phyloP scores from a whole-genome alignment of 2,797 vertebrate genomes.

The Acipenser ruthenus region DNA sequence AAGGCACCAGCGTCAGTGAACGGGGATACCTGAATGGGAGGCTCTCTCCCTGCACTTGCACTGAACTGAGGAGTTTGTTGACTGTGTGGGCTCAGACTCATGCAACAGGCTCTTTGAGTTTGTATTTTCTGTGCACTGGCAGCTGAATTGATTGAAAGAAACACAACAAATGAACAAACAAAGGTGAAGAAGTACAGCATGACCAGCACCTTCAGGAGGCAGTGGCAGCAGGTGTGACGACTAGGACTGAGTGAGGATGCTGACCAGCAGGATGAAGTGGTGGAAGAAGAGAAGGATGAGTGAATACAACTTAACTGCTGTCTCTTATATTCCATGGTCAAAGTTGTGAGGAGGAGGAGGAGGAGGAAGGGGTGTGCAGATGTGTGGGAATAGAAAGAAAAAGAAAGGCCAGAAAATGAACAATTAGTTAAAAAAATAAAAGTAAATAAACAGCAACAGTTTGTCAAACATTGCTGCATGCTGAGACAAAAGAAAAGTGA shows the following conservation, averaged over 20 bases:
- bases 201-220: constrained; percentile 54
- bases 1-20: too few relatives aligned
- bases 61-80: constrained; percentile 45
- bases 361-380: constrained; percentile 7
- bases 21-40: constrained; percentile 10
- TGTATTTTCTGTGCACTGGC: constrained; percentile 40
- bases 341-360: constrained; percentile 32
- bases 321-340: constrained; percentile 43
- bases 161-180: constrained; percentile 59
- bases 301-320: constrained; percentile 43
- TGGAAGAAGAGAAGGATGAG: constrained; percentile 37
- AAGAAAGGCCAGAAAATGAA: constrained; percentile 6
- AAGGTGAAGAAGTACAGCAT: constrained; percentile 58
- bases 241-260: constrained; percentile 52
- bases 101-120: constrained; percentile 41
- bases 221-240: constrained; percentile 54
- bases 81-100: constrained; percentile 42
- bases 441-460: constrained; percentile 38
- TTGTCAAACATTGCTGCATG: background rate
- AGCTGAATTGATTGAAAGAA: constrained; percentile 56
- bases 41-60: constrained; percentile 47
- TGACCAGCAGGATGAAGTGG: constrained; percentile 46
- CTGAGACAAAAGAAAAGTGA: background rate
- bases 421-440: constrained; percentile 30
- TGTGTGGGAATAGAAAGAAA: constrained; percentile 3